These are phyloP conservation scores for Dromas ardeola DNA, from an alignment of 2,113 vertebrate genomes.

Conservation along the genomic window DNA sequence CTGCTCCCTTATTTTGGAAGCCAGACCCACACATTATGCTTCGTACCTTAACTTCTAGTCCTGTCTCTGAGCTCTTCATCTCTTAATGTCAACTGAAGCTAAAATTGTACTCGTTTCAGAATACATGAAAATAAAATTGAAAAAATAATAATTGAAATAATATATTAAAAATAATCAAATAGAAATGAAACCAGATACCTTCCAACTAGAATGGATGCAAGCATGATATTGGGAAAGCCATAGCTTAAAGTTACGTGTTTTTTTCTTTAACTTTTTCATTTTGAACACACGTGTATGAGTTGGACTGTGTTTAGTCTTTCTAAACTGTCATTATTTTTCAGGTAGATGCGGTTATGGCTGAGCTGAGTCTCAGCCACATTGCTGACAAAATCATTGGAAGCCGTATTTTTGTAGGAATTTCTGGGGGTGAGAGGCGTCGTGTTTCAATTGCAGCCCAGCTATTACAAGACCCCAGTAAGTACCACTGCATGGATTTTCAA, in stretches of 20 bases:
- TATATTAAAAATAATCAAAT: background rate
- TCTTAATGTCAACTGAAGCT: background rate
- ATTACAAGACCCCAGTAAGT: conserved; percentile 95
- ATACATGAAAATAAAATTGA: background rate
- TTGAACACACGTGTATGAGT: background rate
- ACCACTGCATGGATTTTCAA: background rate
- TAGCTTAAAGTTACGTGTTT: background rate
- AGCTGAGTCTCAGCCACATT: conserved; percentile 88
- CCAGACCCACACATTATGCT: background rate
- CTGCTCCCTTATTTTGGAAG: background rate
- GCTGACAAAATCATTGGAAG: conserved; percentile 88
- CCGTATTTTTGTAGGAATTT: conserved; percentile 83
- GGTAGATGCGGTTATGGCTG: conserved; percentile 88
- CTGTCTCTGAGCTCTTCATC: background rate
- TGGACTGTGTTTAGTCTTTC: background rate
- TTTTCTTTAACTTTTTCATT: accelerated
- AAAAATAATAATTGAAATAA: background rate
- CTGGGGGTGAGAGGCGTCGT: conserved; percentile 88
- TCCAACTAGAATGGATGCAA: background rate
- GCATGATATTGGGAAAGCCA: background rate
- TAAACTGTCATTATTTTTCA: conserved; percentile 48
- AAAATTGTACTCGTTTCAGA: background rate
- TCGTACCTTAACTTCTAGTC: background rate
- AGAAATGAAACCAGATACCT: background rate
- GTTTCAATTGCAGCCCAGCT: conserved; percentile 93